Percentiles rank a stretch among this genome's conserved stretches.
phyloP scores from a whole-genome alignment of 2,797 vertebrate genomes.

The Megaceryle alcyon region DNA sequence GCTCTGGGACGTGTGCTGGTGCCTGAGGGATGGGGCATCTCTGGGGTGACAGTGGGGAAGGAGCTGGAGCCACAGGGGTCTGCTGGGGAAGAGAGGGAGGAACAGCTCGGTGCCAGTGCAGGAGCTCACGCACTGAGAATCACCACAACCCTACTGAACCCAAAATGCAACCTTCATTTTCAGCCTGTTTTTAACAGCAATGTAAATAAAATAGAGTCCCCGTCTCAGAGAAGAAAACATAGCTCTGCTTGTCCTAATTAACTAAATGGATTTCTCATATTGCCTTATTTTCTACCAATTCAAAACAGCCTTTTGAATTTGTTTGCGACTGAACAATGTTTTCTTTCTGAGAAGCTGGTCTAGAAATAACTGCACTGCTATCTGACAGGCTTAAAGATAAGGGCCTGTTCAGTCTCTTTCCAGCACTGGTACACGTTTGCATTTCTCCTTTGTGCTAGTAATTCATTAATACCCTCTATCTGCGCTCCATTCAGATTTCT shows the following conservation, averaged over 20 bases:
- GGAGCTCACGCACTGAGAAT: not conserved
- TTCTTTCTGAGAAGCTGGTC: not conserved
- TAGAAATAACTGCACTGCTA: not conserved
- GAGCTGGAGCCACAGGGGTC: not conserved
- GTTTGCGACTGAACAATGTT: not conserved
- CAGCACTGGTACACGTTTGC: not conserved
- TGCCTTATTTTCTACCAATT: not conserved
- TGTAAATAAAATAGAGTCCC: not conserved
- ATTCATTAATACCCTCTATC: not conserved
- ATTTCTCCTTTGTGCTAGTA: not conserved
- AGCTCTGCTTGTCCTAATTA: no score
- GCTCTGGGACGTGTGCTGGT: rapidly evolving
- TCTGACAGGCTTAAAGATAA: not conserved
- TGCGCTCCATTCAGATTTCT: not conserved
- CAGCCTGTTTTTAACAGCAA: not conserved
- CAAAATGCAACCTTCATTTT: not conserved
- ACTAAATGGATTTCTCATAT: not conserved
- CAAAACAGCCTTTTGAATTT: not conserved
- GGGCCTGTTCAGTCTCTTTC: not conserved
- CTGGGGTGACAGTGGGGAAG: not conserved
- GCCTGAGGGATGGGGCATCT: not conserved
- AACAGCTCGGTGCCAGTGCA: rapidly evolving
- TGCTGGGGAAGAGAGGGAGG: not conserved
- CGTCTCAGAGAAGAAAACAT: not conserved
- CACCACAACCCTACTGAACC: not conserved